These are phyloP conservation scores for Hippocampus kuda DNA, from an alignment of 2,797 vertebrate species.

Conservation along the genomic window DNA sequence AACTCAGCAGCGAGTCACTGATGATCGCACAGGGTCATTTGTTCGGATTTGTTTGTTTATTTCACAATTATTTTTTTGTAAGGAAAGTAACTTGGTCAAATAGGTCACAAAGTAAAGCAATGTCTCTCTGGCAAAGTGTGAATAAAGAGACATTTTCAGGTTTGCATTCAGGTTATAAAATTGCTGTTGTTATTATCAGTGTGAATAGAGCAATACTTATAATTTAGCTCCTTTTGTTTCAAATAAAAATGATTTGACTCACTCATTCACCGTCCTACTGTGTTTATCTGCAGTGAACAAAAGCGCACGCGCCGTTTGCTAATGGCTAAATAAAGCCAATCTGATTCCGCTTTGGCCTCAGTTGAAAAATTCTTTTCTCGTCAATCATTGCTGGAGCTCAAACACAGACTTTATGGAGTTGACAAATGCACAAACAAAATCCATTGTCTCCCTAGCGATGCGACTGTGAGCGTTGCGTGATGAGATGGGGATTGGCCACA, in stretches of 20 bases:
- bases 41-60: too few species aligned
- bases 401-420: constrained; percentile 28
- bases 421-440: constrained; percentile 35
- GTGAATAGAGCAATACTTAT: not conserved
- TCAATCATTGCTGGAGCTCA: constrained; percentile 30
- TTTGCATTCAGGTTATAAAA: not conserved
- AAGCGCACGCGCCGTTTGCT: constrained; percentile 25
- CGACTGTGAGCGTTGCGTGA: constrained; percentile 43
- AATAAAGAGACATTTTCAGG: not conserved
- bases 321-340: constrained; percentile 27
- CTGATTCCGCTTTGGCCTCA: constrained; percentile 31
- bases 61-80: too few species aligned
- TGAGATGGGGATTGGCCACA: constrained; percentile 53
- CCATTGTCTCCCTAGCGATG: constrained; percentile 52
- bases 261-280: constrained; percentile 4
- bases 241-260: constrained; percentile 2
- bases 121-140: not conserved
- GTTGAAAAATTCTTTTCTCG: constrained; percentile 32
- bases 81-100: too few species aligned
- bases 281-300: constrained; percentile 34
- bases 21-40: too few species aligned
- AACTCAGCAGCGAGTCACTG: too few species aligned
- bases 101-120: too few species aligned
- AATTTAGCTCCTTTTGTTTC: not conserved
- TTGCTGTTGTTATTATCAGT: not conserved